These are phyloP conservation scores for Eulemur rubriventer DNA, from an alignment of 2,797 vertebrate species.

Conservation along the genomic window DNA sequence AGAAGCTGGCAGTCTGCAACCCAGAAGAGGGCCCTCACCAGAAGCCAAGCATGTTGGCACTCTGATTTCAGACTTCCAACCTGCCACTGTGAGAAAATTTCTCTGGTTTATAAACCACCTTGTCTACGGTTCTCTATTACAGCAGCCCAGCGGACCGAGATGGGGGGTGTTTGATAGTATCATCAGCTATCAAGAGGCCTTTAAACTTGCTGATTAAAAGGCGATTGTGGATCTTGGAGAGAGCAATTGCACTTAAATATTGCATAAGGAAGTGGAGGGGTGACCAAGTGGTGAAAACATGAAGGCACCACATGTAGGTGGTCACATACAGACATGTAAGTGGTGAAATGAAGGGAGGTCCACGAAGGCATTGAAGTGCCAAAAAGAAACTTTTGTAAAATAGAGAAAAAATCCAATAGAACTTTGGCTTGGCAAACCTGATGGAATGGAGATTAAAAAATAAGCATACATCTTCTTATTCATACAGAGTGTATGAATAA, in stretches of 20 bases:
- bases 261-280: background rate
- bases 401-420: background rate
- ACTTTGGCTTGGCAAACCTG: background rate
- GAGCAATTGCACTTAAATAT: background rate
- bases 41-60: background rate
- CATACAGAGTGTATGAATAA: background rate
- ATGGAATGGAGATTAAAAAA: background rate
- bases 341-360: background rate
- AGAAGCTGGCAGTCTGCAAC: background rate
- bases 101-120: background rate
- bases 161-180: background rate
- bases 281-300: background rate
- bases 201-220: background rate
- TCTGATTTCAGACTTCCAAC: background rate
- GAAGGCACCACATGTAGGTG: background rate
- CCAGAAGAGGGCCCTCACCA: background rate
- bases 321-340: background rate
- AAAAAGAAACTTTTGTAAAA: background rate
- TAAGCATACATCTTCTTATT: background rate
- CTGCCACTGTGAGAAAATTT: background rate
- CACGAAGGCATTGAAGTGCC: background rate
- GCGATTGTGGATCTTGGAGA: background rate
- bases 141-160: no score
- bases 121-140: background rate
- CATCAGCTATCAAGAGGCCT: background rate